Conservation (phyloP, 2,797 vertebrate species). For the Austrolebias charrua region DNA sequence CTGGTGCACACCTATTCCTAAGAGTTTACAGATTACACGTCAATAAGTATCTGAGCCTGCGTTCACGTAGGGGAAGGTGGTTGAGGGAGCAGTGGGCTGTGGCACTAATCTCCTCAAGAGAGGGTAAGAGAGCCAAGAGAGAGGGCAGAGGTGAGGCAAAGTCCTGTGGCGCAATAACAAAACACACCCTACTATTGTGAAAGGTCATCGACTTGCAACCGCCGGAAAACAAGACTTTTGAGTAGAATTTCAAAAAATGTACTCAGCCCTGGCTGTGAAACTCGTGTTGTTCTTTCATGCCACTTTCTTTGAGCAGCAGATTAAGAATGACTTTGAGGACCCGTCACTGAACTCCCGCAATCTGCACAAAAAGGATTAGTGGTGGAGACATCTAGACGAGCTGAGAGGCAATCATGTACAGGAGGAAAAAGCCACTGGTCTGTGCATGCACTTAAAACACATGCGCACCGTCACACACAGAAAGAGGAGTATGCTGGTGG, state of each 20-base stretch:
- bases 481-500: slow-evolving; percentile 60
- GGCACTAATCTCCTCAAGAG: slow-evolving; percentile 62
- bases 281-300: background rate
- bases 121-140: slow-evolving; percentile 53
- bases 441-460: slow-evolving; percentile 42
- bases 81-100: slow-evolving; percentile 50
- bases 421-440: slow-evolving; percentile 34
- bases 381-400: slow-evolving; percentile 21
- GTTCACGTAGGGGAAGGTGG: slow-evolving; percentile 51
- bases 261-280: slow-evolving; percentile 1
- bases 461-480: slow-evolving; percentile 30
- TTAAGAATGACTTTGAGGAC: slow-evolving; percentile 21
- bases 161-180: slow-evolving; percentile 77
- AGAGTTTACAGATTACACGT: slow-evolving; percentile 53
- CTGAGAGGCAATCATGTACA: slow-evolving; percentile 44
- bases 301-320: background rate
- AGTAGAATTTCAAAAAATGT: slow-evolving; percentile 31
- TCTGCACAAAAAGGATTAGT: slow-evolving; percentile 7
- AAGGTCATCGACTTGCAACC: slow-evolving; percentile 60
- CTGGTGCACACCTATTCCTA: slow-evolving; percentile 18
- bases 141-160: slow-evolving; percentile 75
- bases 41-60: slow-evolving; percentile 35
- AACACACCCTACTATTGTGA: slow-evolving; percentile 70
- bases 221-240: slow-evolving; percentile 42
- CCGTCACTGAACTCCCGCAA: slow-evolving; percentile 1